These are phyloP conservation scores for Atethmia centrago DNA, from an alignment of 2,888 invertebrate genomes.

Conservation along the genomic window DNA sequence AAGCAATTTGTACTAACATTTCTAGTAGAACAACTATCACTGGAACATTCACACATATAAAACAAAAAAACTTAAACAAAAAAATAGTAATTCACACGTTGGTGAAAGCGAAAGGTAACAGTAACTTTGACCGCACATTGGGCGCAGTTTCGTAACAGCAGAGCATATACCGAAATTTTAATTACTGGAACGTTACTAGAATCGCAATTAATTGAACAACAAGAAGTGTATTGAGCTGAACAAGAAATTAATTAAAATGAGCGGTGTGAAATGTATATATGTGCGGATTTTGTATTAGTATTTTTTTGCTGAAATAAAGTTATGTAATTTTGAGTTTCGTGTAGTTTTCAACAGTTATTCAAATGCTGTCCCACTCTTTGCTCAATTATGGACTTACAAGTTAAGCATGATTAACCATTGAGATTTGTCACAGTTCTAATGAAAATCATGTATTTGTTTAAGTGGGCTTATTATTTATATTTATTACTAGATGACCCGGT, in stretches of 20 bases:
- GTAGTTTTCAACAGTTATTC: background rate
- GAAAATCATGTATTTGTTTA: background rate
- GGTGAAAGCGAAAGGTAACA: conserved; percentile 65
- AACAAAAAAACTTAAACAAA: conserved; percentile 24
- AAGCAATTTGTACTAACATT: conserved; percentile 17
- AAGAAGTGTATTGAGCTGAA: conserved; percentile 12
- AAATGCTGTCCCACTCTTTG: background rate
- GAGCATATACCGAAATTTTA: conserved; percentile 30
- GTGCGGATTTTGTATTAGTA: background rate
- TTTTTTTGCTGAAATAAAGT: background rate
- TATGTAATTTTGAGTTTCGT: conserved; percentile 3
- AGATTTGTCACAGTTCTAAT: background rate
- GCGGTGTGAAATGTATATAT: background rate
- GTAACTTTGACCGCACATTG: conserved; percentile 59
- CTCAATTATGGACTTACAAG: background rate
- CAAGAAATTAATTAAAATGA: conserved; percentile 29
- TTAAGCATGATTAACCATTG: background rate
- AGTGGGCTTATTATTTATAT: background rate
- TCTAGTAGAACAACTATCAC: conserved; percentile 30
- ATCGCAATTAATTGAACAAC: conserved; percentile 33
- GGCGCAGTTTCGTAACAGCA: conserved; percentile 36
- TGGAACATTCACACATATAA: conserved; percentile 42
- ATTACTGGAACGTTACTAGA: conserved; percentile 46
- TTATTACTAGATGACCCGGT: too few relatives aligned
- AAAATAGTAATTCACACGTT: conserved; percentile 61